Evolutionary conservation across 2,888 invertebrate genomes (phyloP), one percentile per base, ranked within the genome.

Genomic region (Liodrosophila aerea): DNA sequence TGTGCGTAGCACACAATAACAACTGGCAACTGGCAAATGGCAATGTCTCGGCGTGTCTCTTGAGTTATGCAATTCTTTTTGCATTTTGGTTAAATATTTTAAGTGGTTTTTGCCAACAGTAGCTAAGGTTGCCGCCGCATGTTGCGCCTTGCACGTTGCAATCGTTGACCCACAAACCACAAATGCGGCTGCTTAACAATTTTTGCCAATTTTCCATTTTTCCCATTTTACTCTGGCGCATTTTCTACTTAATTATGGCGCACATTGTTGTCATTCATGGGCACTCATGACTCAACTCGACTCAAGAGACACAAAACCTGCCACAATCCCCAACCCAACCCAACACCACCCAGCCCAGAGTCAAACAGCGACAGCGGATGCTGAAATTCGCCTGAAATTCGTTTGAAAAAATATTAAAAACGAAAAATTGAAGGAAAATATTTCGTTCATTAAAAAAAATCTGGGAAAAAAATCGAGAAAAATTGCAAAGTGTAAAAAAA

Each of bases 51-150:
- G 49, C 40, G 40, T 18, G 22, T 22, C 22, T 57, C 52, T 54
- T 61, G 46, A 78, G 81, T 85, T 81, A 81, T 81, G 80, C 86
- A 81, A 80, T 59, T 73, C 33, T 15, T 33, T 50, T 68, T 59
- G 57, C 61, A 64, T 56, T 53, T 43, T 47, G 64, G 51, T 36
- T 31, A 85, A 80, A 75, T 67, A 80, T 77, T 76, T 85, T 80
- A 81, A 85, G 80, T 81, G 80, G 86, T 85, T 80, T 76, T 85
- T 52, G 76, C 84, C 84, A 73, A 71, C 53, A 65, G 64, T 31
- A 18, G 69, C 73, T 73, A 61, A 75, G 71, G 63, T 75, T 77
- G 69, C 37, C 60, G 58, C 67, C 37, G 46, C 56, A 50, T 22
- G 22, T 22, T 22, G 22, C 22, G 5, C 22, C 3, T 5, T 5